A percentile compares a stretch with the other conserved stretches of the same genome.
Conservation (phyloP, 1,140 invertebrate species). For the Physella acuta region DNA sequence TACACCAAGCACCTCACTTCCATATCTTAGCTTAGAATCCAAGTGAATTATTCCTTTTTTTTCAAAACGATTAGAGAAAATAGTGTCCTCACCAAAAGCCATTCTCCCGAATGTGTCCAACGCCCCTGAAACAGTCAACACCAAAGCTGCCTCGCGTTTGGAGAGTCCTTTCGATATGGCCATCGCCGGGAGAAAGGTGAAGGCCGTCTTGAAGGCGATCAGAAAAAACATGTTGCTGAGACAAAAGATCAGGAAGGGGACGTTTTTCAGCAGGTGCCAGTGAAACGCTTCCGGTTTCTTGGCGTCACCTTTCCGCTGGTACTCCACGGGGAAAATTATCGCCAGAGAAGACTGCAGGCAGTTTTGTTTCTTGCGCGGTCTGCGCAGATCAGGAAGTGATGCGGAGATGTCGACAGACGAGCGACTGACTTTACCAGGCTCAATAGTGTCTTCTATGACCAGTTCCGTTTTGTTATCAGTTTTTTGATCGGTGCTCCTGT, state of each 20-base stretch:
- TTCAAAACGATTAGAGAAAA: not conserved
- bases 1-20: no score
- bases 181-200: conserved; percentile 47
- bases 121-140: conserved; percentile 42
- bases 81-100: not conserved
- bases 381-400: no score
- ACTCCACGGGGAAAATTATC: conserved; percentile 23
- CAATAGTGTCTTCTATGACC: no score
- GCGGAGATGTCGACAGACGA: no score
- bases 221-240: conserved; percentile 41
- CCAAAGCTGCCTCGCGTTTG: conserved; percentile 34
- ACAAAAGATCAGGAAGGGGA: conserved; percentile 41
- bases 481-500: no score
- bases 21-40: no score
- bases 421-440: no score
- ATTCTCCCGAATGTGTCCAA: conserved; percentile 41
- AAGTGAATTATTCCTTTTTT: no score
- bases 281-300: conserved; percentile 33
- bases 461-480: no score
- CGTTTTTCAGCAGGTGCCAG: conserved; percentile 40
- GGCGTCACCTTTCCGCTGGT: not conserved
- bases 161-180: conserved; percentile 37
- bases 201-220: conserved; percentile 39
- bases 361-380: not conserved
- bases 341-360: conserved; percentile 11